Base-by-base conservation (phyloP, 1,140 invertebrate species). In the Drosophila mauritiana region DNA sequence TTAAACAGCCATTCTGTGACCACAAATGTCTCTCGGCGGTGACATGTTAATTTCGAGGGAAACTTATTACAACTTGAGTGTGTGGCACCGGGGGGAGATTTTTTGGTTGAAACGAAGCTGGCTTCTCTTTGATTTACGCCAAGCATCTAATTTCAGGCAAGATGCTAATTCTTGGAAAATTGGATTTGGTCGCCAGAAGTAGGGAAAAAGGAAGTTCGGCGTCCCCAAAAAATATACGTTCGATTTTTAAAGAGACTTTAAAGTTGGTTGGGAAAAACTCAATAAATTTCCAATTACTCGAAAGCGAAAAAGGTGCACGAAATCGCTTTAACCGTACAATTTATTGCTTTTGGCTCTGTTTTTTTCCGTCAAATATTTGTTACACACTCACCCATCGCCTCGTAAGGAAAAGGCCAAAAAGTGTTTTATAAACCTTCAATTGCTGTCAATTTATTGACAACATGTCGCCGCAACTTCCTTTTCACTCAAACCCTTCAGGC, bases 341-440 rank as follows among this genome's bases (percentile, higher is more conserved):
- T 84, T 90, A 88, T 88, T 90, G 80, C 85, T 88, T 88, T 88
- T 72, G 80, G 84, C 64, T 84, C 65, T 57, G 27, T 39, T 36
- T 37, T 37, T 59, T 74, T 74, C 27, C 52, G 46, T 65, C 83
- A 90, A 84, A 88, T 89, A 88, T 88, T 86, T 88, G 84, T 74
- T 80, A 57, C 78, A 73, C 78, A 74, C 62, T 54, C 49, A 37
- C 34, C 55, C 17, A 31, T 10, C 42, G 52, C 40, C 49, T 45
- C 25, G 12, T 3, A 49, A 39, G 52, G 63, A 39, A 49, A 63
- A 54, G 63, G 59, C 48, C 54, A 80, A 84, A 89, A 90, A 89
- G 84, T 90, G 84, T 89, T 89, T 89, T 89, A 88, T 89, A 84
- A 89, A 90, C 84, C 84, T 90, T 89, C 84, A 89, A 89, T 89